Conservation (phyloP, 2,113 vertebrate species). For the Ptyas mucosa region DNA sequence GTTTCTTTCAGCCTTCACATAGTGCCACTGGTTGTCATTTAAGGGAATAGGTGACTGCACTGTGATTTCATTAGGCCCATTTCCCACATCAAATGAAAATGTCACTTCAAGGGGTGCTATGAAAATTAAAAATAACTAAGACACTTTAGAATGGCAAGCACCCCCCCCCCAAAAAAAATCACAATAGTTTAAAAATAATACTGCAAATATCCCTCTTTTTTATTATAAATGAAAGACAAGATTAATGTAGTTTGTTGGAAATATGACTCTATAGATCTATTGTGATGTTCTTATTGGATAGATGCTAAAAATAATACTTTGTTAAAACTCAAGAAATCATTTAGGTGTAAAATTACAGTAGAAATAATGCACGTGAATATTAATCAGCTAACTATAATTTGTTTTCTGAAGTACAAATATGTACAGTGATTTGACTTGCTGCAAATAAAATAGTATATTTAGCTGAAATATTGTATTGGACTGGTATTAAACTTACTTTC, state of each 20-base stretch:
- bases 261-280: not conserved
- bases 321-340: not conserved
- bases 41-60: slow-evolving; percentile 73
- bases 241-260: not conserved
- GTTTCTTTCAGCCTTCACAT: slow-evolving; percentile 85
- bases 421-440: not conserved
- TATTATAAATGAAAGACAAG: not conserved
- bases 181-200: not conserved
- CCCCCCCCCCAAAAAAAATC: not conserved
- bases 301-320: slow-evolving; percentile 15
- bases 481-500: not conserved
- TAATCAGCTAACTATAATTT: not conserved
- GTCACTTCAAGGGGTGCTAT: slow-evolving; percentile 83
- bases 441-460: not conserved
- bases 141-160: slow-evolving; percentile 2
- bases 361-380: not conserved
- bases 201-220: not conserved
- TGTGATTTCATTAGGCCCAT: slow-evolving; percentile 83
- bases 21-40: slow-evolving; percentile 92
- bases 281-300: slow-evolving; percentile 7
- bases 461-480: not conserved
- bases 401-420: not conserved
- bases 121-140: slow-evolving; percentile 24
- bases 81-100: slow-evolving; percentile 95
- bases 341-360: not conserved